Evolutionary conservation across 2,888 invertebrate species (phyloP), one percentile per base, ranked within the genome.

Genomic region (Plutella xylostella): DNA sequence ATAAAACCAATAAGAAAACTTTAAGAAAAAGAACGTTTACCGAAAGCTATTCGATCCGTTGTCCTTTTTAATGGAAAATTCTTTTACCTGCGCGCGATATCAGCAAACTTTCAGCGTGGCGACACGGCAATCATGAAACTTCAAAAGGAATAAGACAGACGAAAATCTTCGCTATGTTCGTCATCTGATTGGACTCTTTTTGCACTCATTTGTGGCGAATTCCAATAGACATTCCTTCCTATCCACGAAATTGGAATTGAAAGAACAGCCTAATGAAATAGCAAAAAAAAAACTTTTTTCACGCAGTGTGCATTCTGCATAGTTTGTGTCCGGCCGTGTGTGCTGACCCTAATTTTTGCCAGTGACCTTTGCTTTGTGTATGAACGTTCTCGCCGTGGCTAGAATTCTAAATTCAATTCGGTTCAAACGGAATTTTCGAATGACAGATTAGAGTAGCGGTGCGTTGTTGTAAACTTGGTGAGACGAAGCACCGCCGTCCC

Each of bases 61-160:
- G 75, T 75, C 71, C 72, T 70, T 70, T 72, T 73, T 63, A 72
- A 72, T 73, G 57, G 65, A 61, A 69, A 72, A 76, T 77, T 76
- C 73, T 71, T 76, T 68, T 68, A 72, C 71, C 68, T 72, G 14
- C 19, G 39, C 28, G 57, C 50, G 55, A 61, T 59, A 64, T 63
- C 62, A 57, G 57, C 53, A 56, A 74, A 75, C 61, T 75, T 75
- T 56, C 57, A 55, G 55, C 48, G 56, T 59, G 61, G 69, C 60
- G 17, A 46, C 25, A 43, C 58, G 48, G 51, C 50, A 56, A 53
- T 57, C 51, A 51, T 49, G 48, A 49, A 61, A 68, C 65, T 68
- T 73, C 64, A 65, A 68, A 72, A 72, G 68, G 65, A 72, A 72
- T 64, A 66, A 70, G 65, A 72, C 69, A 71, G 72, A 73, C 68